These are phyloP conservation scores for Phania funesta DNA, from an alignment of 2,888 invertebrate species.

Conservation along the genomic window DNA sequence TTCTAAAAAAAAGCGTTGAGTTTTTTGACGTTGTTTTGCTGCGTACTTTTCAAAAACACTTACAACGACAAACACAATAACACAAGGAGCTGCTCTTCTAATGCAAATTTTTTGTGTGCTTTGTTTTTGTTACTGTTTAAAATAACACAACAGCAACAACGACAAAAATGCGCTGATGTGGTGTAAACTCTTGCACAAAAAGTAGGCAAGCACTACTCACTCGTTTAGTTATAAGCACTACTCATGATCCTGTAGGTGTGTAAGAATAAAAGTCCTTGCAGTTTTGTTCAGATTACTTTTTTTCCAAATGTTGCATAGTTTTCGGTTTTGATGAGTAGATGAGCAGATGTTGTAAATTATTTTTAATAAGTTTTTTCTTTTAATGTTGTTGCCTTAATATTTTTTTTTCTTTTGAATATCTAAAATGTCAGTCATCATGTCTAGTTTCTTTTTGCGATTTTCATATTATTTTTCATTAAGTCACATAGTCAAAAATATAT, in stretches of 20 bases:
- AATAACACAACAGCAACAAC: constrained; percentile 42
- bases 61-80: constrained; percentile 27
- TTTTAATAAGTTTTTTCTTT: constrained; percentile 46
- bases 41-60: constrained; percentile 48
- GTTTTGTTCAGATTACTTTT: constrained; percentile 5
- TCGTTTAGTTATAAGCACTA: constrained; percentile 5
- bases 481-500: constrained; percentile 43
- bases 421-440: constrained; percentile 66
- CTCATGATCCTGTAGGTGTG: constrained; percentile 37
- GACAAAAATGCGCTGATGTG: constrained; percentile 51
- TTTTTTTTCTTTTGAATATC: constrained; percentile 40
- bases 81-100: constrained; percentile 40
- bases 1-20: constrained; percentile 15
- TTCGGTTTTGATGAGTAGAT: constrained; percentile 38
- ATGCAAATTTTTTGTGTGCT: constrained; percentile 52
- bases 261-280: constrained; percentile 47
- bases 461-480: constrained; percentile 53
- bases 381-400: constrained; percentile 11
- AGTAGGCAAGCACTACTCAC: neutral
- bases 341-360: constrained; percentile 66
- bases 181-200: constrained; percentile 30
- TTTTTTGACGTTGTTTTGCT: constrained; percentile 17
- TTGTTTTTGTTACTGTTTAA: constrained; percentile 46
- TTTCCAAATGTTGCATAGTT: neutral
- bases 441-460: constrained; percentile 18